Evolutionary conservation across 2,797 vertebrate species (phyloP).

Genomic region (Hoplostethus atlanticus): DNA sequence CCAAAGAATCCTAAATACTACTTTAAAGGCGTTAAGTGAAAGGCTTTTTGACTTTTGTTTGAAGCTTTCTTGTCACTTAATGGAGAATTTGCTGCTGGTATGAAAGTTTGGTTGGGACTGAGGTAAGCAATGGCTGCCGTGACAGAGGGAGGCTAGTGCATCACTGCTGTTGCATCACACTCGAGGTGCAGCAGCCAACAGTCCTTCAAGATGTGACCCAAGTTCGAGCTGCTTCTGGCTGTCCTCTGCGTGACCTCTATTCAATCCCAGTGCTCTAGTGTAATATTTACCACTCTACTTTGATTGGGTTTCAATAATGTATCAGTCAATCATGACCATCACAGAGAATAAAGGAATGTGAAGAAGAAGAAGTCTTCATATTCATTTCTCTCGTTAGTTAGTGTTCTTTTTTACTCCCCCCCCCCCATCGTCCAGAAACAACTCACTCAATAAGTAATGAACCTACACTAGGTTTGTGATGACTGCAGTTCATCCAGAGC

Average conservation of each 20-base stretch:
- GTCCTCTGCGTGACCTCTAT: slow-evolving; percentile 37
- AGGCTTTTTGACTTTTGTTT: neutral
- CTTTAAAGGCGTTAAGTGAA: neutral
- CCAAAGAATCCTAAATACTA: neutral
- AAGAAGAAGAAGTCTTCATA: neutral
- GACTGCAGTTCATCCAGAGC: slow-evolving; percentile 54
- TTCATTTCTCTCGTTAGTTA: neutral
- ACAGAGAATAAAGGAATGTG: neutral
- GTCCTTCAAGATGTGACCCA: slow-evolving; percentile 14
- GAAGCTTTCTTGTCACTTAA: neutral
- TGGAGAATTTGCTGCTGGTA: neutral
- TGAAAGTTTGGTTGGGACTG: slow-evolving; percentile 25
- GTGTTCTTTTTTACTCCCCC: neutral
- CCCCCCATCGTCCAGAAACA: slow-evolving; percentile 14
- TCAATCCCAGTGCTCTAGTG: neutral
- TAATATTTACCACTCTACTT: neutral
- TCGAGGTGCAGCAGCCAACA: neutral
- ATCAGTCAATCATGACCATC: no score
- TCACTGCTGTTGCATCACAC: slow-evolving; percentile 36
- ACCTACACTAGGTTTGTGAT: slow-evolving; percentile 21
- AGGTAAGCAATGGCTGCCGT: slow-evolving; percentile 25
- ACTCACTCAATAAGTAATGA: slow-evolving; percentile 67
- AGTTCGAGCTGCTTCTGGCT: neutral
- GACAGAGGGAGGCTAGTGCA: slow-evolving; percentile 2
- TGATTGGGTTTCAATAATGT: neutral